These are phyloP conservation scores for Anas platyrhynchos DNA, from an alignment of 2,113 vertebrate genomes.

Conservation along the genomic window DNA sequence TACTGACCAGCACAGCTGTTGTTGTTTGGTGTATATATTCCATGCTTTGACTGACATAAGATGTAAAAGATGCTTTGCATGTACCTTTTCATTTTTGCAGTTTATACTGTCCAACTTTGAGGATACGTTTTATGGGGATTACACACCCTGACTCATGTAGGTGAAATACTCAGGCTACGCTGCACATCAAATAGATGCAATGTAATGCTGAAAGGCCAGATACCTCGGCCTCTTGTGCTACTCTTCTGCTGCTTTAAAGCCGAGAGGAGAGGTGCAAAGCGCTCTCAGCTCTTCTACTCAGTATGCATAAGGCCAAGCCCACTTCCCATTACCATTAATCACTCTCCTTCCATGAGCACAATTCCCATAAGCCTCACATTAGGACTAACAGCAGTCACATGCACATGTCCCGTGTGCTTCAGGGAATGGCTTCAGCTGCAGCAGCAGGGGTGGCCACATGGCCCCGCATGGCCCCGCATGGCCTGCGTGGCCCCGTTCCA, in stretches of 20 bases:
- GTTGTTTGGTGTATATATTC: background rate
- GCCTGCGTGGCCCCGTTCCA: no score
- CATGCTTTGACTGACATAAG: background rate
- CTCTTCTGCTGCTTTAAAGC: background rate
- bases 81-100: background rate
- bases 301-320: background rate
- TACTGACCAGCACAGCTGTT: background rate
- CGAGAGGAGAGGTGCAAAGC: background rate
- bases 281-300: background rate
- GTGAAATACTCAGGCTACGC: background rate
- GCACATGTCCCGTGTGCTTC: background rate
- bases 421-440: no score
- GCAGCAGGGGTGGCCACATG: no score
- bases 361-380: background rate
- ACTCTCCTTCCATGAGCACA: background rate
- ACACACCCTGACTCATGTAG: background rate
- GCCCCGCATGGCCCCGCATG: no score
- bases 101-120: background rate
- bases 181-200: background rate
- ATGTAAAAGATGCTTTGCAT: background rate
- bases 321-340: conserved; percentile 16
- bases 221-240: background rate
- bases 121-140: background rate
- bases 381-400: rapidly evolving
- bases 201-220: background rate